These are phyloP conservation scores for Luperina testacea DNA, from an alignment of 2,888 invertebrate species.

Conservation along the genomic window DNA sequence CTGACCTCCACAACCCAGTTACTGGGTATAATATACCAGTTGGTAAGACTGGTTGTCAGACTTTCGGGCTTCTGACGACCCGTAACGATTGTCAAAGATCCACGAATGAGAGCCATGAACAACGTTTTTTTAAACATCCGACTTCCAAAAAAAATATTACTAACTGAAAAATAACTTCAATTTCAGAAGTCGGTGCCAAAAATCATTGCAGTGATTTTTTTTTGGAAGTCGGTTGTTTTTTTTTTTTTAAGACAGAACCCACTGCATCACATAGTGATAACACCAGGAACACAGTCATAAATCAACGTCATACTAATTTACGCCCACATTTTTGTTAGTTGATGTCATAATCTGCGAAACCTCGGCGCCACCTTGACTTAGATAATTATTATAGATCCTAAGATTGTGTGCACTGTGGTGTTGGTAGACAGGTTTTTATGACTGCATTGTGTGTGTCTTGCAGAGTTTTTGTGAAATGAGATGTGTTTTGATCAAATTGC, in stretches of 20 bases:
- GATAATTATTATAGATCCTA: slow-evolving; percentile 40
- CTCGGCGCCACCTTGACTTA: slow-evolving; percentile 53
- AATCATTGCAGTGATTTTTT: neutral
- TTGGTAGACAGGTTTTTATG: slow-evolving; percentile 16
- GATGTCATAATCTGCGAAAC: slow-evolving; percentile 46
- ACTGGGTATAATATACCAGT: no score
- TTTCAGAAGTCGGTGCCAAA: neutral
- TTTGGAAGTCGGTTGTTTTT: neutral
- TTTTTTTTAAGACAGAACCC: neutral
- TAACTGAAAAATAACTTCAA: neutral
- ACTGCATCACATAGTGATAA: neutral
- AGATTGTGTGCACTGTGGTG: slow-evolving; percentile 14
- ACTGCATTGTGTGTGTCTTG: neutral
- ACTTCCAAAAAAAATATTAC: no score
- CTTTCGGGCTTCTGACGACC: no score
- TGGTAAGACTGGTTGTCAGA: no score
- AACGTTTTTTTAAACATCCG: no score
- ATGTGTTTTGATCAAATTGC: neutral
- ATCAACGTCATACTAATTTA: slow-evolving; percentile 3
- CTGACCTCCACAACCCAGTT: no score
- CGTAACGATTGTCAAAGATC: no score
- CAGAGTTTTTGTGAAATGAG: neutral
- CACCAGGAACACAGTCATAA: slow-evolving; percentile 7
- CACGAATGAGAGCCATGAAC: no score
- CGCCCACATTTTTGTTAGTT: slow-evolving; percentile 53